phyloP scores from a whole-genome alignment of 2,888 invertebrate species.

The Apomyelois bistriatella region DNA sequence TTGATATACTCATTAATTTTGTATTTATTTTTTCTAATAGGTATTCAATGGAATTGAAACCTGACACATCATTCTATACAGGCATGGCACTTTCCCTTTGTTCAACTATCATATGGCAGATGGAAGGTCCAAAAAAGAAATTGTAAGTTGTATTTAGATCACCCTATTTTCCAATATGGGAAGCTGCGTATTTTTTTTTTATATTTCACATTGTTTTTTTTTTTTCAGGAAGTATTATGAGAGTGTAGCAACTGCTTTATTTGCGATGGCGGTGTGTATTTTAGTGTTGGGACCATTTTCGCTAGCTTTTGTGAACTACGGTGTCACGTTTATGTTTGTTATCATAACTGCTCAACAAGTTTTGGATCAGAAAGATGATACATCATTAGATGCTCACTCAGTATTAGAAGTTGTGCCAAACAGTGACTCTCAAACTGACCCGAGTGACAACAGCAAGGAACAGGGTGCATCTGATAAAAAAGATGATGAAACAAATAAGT shows the following conservation, averaged over 20 bases:
- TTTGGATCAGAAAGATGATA: constrained; percentile 41
- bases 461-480: neutral
- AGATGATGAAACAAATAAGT: constrained; percentile 12
- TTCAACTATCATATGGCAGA: constrained; percentile 83
- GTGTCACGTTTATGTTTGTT: constrained; percentile 76
- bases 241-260: constrained; percentile 65
- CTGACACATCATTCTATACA: constrained; percentile 82
- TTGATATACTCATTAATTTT: neutral
- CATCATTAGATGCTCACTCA: constrained; percentile 7
- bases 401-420: constrained; percentile 3
- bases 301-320: constrained; percentile 80
- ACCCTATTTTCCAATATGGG: too few species aligned
- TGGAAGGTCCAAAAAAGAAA: constrained; percentile 81
- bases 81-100: constrained; percentile 80
- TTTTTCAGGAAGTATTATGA: constrained; percentile 72
- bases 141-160: constrained; percentile 72
- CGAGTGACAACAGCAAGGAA: constrained; percentile 6
- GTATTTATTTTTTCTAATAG: constrained; percentile 42
- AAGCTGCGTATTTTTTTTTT: too few species aligned
- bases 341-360: constrained; percentile 80
- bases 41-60: constrained; percentile 73
- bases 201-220: too few species aligned
- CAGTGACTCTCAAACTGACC: constrained; percentile 15
- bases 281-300: constrained; percentile 81
- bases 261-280: constrained; percentile 74